Base-by-base conservation (phyloP, 2,113 vertebrate genomes). In the Eurypyga helias region DNA sequence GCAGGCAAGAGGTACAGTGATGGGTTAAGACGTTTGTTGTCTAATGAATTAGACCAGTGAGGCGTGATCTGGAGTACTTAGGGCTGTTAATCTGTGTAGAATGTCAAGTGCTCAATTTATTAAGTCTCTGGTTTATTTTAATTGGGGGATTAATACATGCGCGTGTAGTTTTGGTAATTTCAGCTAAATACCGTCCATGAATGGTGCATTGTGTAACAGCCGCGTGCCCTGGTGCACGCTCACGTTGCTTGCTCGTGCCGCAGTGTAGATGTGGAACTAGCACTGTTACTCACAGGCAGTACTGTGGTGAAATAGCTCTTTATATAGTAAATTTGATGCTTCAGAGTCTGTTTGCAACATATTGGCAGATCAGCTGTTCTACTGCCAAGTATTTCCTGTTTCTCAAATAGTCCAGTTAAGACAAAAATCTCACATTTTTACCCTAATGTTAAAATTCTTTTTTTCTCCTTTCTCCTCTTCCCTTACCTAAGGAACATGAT, bases 401-500 rank as follows among this genome's bases (percentile, higher is more conserved):
- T 52, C n/a, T 62, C 43, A 71, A 4, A 2, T 31, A 15, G 13
- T 20, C 54, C 75, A 48, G 15, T 45, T 80, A 38, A 62, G 23
- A 43, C 5, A 61, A 83, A 90, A 82, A 48, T 64, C 12, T 66
- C 54, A 26, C 11, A 18, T 14, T 72, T 81, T 28, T 86, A 24
- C 13, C 0, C 3, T 70, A 2, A 45, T 58, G 6, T 38, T 93
- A 52, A 71, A 73, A 72, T 67, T 38, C 21, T 2, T 23, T 38
- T 18, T 49, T 78, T 33, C 0, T 55, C 21, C 78, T 72, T 9
- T 25, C 43, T 73, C 3, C 45, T 93, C 72, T 93, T 91, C 17
- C 34, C 11, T 29, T 92, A 21, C 61, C 58, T 73, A 72, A 99
- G 99, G 99, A 99, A 48, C 99, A 99, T 0, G 99, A 99, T 31